Base-by-base conservation (phyloP, 2,888 invertebrate species). In the Hedychridium roseum region DNA sequence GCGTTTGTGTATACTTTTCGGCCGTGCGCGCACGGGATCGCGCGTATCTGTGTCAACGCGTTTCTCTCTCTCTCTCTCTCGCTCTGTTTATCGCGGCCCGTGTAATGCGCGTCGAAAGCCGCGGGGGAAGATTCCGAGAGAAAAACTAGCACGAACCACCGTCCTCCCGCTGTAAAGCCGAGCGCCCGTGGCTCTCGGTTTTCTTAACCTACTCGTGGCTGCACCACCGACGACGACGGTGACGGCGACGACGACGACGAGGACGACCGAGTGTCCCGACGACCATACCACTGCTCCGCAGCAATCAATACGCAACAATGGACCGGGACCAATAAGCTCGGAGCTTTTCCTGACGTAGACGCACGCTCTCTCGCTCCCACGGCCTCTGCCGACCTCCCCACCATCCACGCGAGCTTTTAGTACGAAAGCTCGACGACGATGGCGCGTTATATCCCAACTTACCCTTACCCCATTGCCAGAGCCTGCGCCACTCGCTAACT, bases 291-390 rank as follows among this genome's bases (percentile, higher is more conserved):
- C 71, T 68, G 61, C 72, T 71, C 66, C 67, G 73, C 71, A 70
- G 73, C 74, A 78, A 78, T 78, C 78, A 78, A 78, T 78, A 78
- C 78, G 76, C 76, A 72, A 76, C 76, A 76, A 75, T 74, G 74
- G 74, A 74, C 76, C 68, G 73, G 74, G 75, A 77, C 78, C 78
- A 78, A 78, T 77, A 73, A 77, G 78, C 77, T 74, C 71, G 64
- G 71, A 75, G 77, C 78, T 77, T 76, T 76, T 68, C 73, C 71
- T 73, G 73, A 74, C 75, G 75, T 73, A 71, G 69, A 68, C 61
- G 70, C 67, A 60, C 64, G 64, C 68, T 65, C 70, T 63, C 68
- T 66, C 60, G 63, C 69, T 43, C 38, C 26, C 17, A 48, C 42
- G 41, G 31, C 50, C 44, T 35, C 9, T 1, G 4, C 14, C 38